Evolutionary conservation across 2,797 vertebrate genomes (phyloP).

Genomic region (Mormyrops boulengeri): DNA sequence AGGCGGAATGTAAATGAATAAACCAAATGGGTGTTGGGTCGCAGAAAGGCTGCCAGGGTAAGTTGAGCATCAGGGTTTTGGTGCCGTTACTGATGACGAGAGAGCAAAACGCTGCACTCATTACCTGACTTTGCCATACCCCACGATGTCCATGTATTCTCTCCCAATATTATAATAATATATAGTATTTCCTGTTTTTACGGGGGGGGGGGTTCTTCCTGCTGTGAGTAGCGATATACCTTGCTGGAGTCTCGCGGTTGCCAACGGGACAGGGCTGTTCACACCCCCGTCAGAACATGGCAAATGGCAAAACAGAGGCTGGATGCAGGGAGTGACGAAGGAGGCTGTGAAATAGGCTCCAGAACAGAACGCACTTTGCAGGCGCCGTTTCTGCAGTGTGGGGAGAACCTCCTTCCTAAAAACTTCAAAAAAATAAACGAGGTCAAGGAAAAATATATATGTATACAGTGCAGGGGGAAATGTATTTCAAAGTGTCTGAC

Average conservation of each 20-base stretch:
- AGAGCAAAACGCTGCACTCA: background rate
- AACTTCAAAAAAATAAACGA: background rate
- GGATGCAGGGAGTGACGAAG: background rate
- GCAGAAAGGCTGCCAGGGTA: background rate
- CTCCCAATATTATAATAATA: background rate
- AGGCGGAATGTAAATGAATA: background rate
- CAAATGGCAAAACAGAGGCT: background rate
- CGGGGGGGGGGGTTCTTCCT: background rate
- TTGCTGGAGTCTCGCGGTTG: background rate
- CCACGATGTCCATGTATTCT: background rate
- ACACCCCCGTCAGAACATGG: background rate
- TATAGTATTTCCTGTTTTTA: background rate
- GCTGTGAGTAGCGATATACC: background rate
- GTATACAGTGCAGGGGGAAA: background rate
- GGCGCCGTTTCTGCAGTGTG: background rate
- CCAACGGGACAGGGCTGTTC: background rate
- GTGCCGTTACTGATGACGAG: background rate
- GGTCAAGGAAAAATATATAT: background rate
- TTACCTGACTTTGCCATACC: background rate
- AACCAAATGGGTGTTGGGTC: background rate
- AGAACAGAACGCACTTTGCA: background rate
- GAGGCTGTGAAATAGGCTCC: background rate
- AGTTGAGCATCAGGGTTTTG: background rate
- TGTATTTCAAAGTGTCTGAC: background rate
- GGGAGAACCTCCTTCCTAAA: background rate